phyloP scores from a whole-genome alignment of 1,140 invertebrate species.

The Zophobas morio region DNA sequence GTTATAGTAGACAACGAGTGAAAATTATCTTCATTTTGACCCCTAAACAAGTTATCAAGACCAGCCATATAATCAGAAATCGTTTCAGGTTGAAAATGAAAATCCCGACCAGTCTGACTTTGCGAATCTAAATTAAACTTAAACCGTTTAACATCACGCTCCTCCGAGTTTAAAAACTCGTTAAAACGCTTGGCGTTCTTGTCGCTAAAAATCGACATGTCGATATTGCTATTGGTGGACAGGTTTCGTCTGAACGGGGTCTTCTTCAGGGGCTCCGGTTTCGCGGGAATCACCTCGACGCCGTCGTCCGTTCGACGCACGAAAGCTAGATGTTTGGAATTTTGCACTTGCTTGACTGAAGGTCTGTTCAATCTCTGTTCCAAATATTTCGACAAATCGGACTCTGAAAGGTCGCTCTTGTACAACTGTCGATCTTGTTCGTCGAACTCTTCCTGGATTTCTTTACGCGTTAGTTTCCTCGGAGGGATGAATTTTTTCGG shows the following conservation, averaged over 20 bases:
- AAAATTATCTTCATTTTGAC: constrained; percentile 48
- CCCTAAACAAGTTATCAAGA: neutral
- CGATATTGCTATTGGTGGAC: constrained; percentile 43
- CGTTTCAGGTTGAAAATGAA: constrained; percentile 39
- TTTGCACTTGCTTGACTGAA: constrained; percentile 58
- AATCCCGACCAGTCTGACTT: constrained; percentile 4
- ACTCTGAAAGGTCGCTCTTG: constrained; percentile 45
- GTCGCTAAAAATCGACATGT: constrained; percentile 63
- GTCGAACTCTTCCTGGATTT: constrained; percentile 58
- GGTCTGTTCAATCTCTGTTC: constrained; percentile 61
- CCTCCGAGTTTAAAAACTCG: constrained; percentile 57
- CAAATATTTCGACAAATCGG: constrained; percentile 56
- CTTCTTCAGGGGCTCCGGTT: constrained; percentile 39
- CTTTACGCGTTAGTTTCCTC: constrained; percentile 55
- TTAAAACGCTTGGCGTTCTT: constrained; percentile 59
- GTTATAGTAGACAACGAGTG: neutral
- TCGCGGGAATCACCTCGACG: constrained; percentile 54
- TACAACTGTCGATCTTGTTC: constrained; percentile 60
- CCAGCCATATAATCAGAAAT: constrained; percentile 12
- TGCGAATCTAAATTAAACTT: constrained; percentile 49
- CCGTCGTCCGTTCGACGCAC: constrained; percentile 57
- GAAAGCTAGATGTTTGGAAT: constrained; percentile 54
- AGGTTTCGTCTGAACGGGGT: constrained; percentile 7
- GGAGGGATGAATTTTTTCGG: constrained; percentile 35
- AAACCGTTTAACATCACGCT: constrained; percentile 57